Evolutionary conservation across 2,888 invertebrate species (phyloP).

Genomic region (Drosophila meridionalis): DNA sequence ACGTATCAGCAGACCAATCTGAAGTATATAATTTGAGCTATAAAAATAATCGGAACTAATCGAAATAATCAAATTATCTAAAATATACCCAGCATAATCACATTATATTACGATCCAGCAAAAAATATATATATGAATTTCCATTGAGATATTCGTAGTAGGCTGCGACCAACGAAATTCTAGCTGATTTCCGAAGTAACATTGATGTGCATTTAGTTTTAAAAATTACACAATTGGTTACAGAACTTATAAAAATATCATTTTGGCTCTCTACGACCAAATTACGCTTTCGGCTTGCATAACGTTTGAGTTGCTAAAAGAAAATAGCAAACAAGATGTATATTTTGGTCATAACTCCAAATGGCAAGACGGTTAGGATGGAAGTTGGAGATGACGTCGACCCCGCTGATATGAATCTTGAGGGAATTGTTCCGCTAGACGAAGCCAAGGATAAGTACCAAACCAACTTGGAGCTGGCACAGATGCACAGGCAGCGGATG

Average conservation of each 20-base stretch:
- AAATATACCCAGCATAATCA: no score
- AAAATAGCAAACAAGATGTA: slow-evolving; percentile 42
- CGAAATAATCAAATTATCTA: no score
- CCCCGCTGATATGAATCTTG: background rate
- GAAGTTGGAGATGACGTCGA: slow-evolving; percentile 45
- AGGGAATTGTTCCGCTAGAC: slow-evolving; percentile 4
- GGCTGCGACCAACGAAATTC: background rate
- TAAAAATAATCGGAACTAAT: no score
- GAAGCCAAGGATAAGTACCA: slow-evolving; percentile 12
- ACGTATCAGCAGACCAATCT: no score
- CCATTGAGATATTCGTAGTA: background rate
- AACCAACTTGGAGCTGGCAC: slow-evolving; percentile 2
- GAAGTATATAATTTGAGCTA: no score
- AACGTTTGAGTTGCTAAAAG: slow-evolving; percentile 13
- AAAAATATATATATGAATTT: background rate
- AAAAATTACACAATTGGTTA: slow-evolving; percentile 34
- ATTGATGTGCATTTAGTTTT: background rate
- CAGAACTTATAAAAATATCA: slow-evolving; percentile 11
- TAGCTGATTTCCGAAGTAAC: no score
- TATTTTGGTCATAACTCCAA: slow-evolving; percentile 61
- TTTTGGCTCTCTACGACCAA: slow-evolving; percentile 45
- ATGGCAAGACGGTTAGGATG: slow-evolving; percentile 52
- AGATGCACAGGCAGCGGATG: background rate
- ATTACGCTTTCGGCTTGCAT: slow-evolving; percentile 46
- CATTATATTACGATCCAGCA: no score